These are phyloP conservation scores for Galerucella pusilla DNA, from an alignment of 2,888 invertebrate genomes.

Conservation along the genomic window DNA sequence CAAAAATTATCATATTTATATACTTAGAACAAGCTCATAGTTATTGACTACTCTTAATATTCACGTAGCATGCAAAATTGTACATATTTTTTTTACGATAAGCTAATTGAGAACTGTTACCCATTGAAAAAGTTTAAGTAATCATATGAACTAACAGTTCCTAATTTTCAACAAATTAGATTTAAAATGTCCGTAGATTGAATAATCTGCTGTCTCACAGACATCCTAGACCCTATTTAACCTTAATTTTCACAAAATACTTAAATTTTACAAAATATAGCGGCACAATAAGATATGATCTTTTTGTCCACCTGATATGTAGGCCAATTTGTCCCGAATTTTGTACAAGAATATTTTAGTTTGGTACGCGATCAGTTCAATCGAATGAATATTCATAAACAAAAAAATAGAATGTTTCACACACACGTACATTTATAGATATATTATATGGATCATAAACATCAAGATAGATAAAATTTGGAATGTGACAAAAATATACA, in stretches of 20 bases:
- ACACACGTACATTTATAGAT: constrained; percentile 35
- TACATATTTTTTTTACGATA: constrained; percentile 19
- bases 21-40: constrained; percentile 59
- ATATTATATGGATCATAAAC: constrained; percentile 44
- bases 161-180: background rate
- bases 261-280: constrained; percentile 56
- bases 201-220: constrained; percentile 54
- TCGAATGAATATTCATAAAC: constrained; percentile 28
- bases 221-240: constrained; percentile 42
- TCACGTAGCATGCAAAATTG: constrained; percentile 32
- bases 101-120: constrained; percentile 1
- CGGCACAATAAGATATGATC: constrained; percentile 61
- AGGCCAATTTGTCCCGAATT: constrained; percentile 55
- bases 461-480: constrained; percentile 51
- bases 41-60: constrained; percentile 31
- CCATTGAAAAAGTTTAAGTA: background rate
- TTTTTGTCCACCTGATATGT: constrained; percentile 60
- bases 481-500: background rate
- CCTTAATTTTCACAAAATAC: constrained; percentile 35
- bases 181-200: constrained; percentile 17
- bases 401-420: constrained; percentile 36
- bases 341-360: constrained; percentile 29
- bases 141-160: background rate
- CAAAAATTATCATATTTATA: constrained; percentile 53
- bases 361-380: constrained; percentile 49